phyloP scores from a whole-genome alignment of 2,113 vertebrate species.

The Halcyon senegalensis region DNA sequence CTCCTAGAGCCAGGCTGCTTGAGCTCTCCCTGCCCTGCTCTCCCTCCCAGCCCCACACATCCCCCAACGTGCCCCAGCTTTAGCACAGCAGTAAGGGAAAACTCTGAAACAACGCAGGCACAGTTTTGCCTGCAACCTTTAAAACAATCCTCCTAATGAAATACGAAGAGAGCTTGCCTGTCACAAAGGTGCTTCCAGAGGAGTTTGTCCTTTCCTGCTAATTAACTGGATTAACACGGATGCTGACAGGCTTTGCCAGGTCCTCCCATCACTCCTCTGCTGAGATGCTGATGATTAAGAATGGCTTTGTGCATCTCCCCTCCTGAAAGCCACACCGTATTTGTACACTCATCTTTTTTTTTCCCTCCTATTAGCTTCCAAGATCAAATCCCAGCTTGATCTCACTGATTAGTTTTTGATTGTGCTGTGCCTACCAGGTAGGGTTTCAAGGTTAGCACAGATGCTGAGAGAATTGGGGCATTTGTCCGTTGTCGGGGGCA shows the following conservation, averaged over 20 bases:
- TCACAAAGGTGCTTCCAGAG: constrained; percentile 17
- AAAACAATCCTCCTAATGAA: constrained; percentile 42
- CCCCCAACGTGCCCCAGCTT: neutral
- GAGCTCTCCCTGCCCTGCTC: neutral
- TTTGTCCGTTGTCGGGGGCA: constrained; percentile 5
- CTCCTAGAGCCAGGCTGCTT: neutral
- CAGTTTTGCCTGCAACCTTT: constrained; percentile 41
- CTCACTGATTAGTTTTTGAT: constrained; percentile 59
- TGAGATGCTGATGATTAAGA: constrained; percentile 32
- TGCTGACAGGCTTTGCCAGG: constrained; percentile 3
- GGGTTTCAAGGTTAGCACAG: constrained; percentile 25
- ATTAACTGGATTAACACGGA: constrained; percentile 62
- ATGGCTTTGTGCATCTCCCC: neutral
- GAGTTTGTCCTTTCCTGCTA: constrained; percentile 51
- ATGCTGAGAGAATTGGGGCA: constrained; percentile 6
- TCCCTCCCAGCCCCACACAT: neutral
- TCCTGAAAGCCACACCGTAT: neutral
- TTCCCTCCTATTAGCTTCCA: neutral
- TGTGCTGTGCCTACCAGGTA: constrained; percentile 26
- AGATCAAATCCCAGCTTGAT: constrained; percentile 48
- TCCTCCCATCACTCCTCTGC: neutral
- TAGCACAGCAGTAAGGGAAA: neutral
- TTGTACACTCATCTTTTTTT: constrained; percentile 32
- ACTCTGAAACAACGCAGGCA: neutral
- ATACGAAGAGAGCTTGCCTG: neutral